Conservation (phyloP, 1,140 invertebrate genomes). For the Brachionus rotundiformis region DNA sequence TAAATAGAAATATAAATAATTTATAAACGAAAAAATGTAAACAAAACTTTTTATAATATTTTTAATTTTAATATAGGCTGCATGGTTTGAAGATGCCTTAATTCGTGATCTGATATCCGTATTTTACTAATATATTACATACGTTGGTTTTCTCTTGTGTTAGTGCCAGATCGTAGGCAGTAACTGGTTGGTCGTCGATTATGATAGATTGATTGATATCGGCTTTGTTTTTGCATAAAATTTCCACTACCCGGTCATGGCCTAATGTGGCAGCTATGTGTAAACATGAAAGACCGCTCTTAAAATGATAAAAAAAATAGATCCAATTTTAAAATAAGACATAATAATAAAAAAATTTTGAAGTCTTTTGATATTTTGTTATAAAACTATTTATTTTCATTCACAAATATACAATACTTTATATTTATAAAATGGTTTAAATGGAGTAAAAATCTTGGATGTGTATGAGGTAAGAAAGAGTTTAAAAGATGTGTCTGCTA, state of each 20-base stretch:
- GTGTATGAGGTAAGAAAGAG: too few relatives aligned
- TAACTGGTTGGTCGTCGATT: constrained; percentile 47
- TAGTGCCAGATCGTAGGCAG: constrained; percentile 46
- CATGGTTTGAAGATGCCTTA: background rate
- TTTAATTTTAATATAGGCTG: background rate
- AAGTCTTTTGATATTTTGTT: background rate
- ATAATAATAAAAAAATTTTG: background rate
- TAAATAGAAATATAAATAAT: constrained; percentile 31
- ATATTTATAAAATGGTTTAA: too few relatives aligned
- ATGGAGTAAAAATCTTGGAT: too few relatives aligned
- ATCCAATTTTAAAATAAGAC: background rate
- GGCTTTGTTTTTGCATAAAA: constrained; percentile 49
- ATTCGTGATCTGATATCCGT: constrained; percentile 39
- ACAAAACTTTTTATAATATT: background rate
- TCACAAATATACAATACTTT: too few relatives aligned
- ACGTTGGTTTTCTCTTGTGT: constrained; percentile 44
- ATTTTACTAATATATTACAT: constrained; percentile 50
- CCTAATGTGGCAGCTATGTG: constrained; percentile 51
- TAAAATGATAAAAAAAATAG: background rate
- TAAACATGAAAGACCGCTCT: constrained; percentile 52
- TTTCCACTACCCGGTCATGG: constrained; percentile 39
- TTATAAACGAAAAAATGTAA: background rate
- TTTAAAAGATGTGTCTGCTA: too few relatives aligned
- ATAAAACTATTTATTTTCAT: too few relatives aligned
- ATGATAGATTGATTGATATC: constrained; percentile 52